Evolutionary conservation across 2,888 invertebrate species (phyloP), one percentile per base, ranked within the genome.

Genomic region (Zelleria hepariella): DNA sequence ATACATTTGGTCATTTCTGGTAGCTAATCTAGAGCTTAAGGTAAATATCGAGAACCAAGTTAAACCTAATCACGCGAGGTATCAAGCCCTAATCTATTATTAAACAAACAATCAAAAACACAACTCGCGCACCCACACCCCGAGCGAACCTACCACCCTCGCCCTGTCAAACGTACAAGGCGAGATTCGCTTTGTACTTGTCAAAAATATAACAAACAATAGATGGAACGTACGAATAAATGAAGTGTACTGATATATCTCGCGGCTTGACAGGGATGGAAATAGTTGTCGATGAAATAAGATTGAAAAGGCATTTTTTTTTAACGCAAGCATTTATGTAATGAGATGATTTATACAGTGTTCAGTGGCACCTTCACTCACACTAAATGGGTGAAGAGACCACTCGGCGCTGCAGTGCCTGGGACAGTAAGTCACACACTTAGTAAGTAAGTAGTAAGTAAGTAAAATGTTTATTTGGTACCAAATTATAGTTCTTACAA

Each of bases 171-270:
- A 87, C 86, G 78, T 84, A 84, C 82, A 86, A 86, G 77, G 82
- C 79, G 79, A 86, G 87, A 86, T 86, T 75, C 77, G 86, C 87
- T 88, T 87, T 88, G 86, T 87, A 83, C 87, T 86, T 88, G 87
- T 88, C 87, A 88, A 88, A 88, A 88, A 88, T 88, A 87, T 85
- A 82, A 81, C 86, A 87, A 87, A 88, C 87, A 88, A 88, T 87
- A 87, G 86, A 86, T 87, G 62, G 79, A 74, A 74, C 68, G 32
- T 18, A 80, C 78, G 82, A 78, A 85, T 86, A 85, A 87, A 87
- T 87, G 88, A 88, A 87, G 86, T 85, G 86, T 84, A 86, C 82
- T 87, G 88, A 86, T 88, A 84, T 87, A 82, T 83, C 83, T 83
- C 74, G 71, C 71, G 68, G 67, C 66, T 66, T 63, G 60, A 8